Base-by-base conservation (phyloP, 2,888 invertebrate species). In the Andrena marginata region DNA sequence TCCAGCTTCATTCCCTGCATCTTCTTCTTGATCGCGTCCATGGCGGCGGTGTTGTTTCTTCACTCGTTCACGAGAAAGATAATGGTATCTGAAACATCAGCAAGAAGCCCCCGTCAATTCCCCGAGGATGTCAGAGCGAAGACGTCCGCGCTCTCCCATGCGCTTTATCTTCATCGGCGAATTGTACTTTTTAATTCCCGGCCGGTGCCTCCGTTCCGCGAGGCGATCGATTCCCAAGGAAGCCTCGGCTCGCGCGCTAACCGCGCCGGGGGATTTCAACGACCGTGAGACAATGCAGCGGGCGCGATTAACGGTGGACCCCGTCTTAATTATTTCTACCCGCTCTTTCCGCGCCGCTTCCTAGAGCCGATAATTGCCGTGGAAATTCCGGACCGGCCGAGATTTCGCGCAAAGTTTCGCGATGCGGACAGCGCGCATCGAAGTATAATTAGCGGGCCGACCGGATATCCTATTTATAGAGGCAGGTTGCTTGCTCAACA, bases 11-110 rank as follows among this genome's bases (percentile, higher is more conserved):
- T 99, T 96, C 99, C 99, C 97, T 99, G 99, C 99, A 99, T 99
- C 97, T 99, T 99, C 98, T 99, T 99, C 97, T 99, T 99, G 97
- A 99, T 99, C 96, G 99, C 99, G 97, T 99, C 99, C 99, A 99
- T 99, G 96, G 95, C 96, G 96, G 95, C 95, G 95, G 95, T 94
- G 96, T 95, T 95, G 93, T 95, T 95, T 95, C 85, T 70, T 93
- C 92, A 88, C 85, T 87, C 80, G 89, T 85, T 74, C 83, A 81
- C 80, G 29, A 51, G 82, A 84, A 77, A 85, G 84, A 85, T 88
- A 90, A 92, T 42, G 85, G 13, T 80, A 74, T 23, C 72, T 75
- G n/a, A 35, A 80, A 80, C 65, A 78, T 13, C 2, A 56, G 68
- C 48, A 23, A 2, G 16, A 10, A 8, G 10, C 10, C 16, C 33